phyloP scores from a whole-genome alignment of 1,140 invertebrate genomes.

The Euglossa dilemma region DNA sequence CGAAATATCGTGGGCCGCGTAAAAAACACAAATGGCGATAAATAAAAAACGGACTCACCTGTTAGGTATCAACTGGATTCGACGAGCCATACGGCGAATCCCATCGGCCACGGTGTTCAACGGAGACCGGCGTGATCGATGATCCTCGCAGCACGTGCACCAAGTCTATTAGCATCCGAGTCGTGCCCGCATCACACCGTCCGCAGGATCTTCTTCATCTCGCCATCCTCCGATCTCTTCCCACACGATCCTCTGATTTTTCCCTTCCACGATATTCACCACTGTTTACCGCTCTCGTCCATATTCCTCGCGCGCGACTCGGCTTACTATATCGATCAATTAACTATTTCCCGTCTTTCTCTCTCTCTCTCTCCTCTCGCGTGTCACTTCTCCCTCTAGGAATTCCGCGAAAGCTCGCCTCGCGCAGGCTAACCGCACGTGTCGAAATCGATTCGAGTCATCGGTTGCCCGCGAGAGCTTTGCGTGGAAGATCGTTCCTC shows the following conservation, averaged over 20 bases:
- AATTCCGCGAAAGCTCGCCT: background rate
- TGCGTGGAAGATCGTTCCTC: background rate
- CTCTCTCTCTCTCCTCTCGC: no score
- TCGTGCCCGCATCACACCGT: background rate
- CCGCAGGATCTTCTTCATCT: background rate
- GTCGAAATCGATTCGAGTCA: background rate
- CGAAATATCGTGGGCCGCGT: no score
- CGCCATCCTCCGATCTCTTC: background rate
- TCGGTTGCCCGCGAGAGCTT: background rate
- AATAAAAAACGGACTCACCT: conserved; percentile 44
- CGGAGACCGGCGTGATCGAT: conserved; percentile 47
- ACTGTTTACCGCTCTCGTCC: background rate
- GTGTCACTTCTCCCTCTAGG: background rate
- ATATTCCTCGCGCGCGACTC: background rate
- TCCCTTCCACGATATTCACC: conserved; percentile 16
- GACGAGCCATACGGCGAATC: conserved; percentile 45
- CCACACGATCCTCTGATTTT: no score
- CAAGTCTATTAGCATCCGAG: background rate
- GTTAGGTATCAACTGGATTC: conserved; percentile 57
- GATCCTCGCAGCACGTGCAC: conserved; percentile 48
- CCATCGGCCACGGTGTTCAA: conserved; percentile 25
- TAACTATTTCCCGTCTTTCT: background rate
- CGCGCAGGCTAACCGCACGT: background rate
- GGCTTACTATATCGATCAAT: background rate
- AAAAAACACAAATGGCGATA: no score